Conservation (phyloP, 1,140 invertebrate species). For the Bombus huntii region DNA sequence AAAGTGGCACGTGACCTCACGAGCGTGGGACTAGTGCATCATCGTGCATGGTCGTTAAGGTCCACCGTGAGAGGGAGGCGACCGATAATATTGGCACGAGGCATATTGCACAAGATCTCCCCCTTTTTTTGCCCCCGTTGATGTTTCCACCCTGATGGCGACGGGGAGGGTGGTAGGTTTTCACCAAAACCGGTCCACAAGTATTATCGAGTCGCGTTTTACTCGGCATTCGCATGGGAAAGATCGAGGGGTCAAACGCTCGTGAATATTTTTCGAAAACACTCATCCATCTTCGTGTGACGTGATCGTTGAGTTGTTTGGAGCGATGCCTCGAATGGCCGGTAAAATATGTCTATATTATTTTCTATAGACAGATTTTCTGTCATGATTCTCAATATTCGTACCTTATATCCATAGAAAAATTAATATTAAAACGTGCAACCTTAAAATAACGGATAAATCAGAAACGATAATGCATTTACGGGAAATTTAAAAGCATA, state of each 20-base stretch:
- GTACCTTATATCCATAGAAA: neutral
- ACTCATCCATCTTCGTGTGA: neutral
- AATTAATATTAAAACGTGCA: no score
- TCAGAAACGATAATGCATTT: no score
- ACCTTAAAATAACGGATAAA: no score
- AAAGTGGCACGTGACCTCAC: conserved; percentile 72
- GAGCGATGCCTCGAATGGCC: neutral
- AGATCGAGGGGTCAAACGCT: conserved; percentile 35
- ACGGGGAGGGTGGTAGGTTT: conserved; percentile 59
- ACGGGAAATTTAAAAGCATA: no score
- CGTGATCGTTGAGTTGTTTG: neutral
- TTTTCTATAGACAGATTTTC: neutral
- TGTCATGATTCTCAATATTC: neutral
- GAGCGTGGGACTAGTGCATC: conserved; percentile 77
- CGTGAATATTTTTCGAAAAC: conserved; percentile 49
- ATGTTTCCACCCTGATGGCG: conserved; percentile 65
- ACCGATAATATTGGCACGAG: conserved; percentile 77
- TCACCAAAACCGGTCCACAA: conserved; percentile 56
- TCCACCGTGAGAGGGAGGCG: conserved; percentile 55
- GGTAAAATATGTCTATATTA: neutral
- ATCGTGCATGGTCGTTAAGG: conserved; percentile 66
- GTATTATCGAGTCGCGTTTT: conserved; percentile 61
- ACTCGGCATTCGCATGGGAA: conserved; percentile 56
- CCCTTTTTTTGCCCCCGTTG: conserved; percentile 7
- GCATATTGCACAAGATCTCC: conserved; percentile 73